Evolutionary conservation across 2,113 vertebrate species (phyloP), one percentile per base, ranked within the genome.

Genomic region (Harpagus bidentatus): DNA sequence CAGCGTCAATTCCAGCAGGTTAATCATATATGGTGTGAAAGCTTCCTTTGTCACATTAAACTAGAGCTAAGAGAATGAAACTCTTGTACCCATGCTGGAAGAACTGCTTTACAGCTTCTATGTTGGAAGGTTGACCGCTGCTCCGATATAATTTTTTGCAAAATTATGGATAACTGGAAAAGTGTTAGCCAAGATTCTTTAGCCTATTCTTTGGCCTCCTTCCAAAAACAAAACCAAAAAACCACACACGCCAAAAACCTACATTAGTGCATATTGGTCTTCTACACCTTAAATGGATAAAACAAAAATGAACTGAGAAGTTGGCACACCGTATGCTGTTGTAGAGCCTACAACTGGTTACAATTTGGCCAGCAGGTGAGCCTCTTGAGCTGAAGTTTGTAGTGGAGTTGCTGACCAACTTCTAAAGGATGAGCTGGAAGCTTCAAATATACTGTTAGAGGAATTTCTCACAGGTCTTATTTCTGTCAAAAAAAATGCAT

Each of bases 241-340:
- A 0, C 0, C 8, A 1, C 10, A 3, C 20, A 7, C 16, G 32
- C 21, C 19, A 70, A 71, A 95, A 48, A 3, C 16, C 4, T 52
- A 12, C 9, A 6, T 71, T 52, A 34, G 12, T 63, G 32, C 6
- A 3, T 21, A 15, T 56, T 73, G 28, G 6, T 61, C 14, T 11
- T 32, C 28, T 48, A 4, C 1, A 3, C 36, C 29, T 72, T 65
- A 61, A 43, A 55, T 50, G 36, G 13, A 28, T 62, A 17, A 72
- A 29, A 2, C 9, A 40, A 20, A 40, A 82, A 45, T 22, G 16
- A 56, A 42, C n/a, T 13, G 63, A 50, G 42, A 53, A 58, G 26
- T 31, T 73, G 77, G 18, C 36, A 34, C 7, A 3, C 6, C 0
- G 2, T 42, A 32, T 59, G 76, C 11, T 7, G 42, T 23, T 50